These are phyloP conservation scores for Podarcis siculus DNA, from an alignment of 2,797 vertebrate species.

Conservation along the genomic window DNA sequence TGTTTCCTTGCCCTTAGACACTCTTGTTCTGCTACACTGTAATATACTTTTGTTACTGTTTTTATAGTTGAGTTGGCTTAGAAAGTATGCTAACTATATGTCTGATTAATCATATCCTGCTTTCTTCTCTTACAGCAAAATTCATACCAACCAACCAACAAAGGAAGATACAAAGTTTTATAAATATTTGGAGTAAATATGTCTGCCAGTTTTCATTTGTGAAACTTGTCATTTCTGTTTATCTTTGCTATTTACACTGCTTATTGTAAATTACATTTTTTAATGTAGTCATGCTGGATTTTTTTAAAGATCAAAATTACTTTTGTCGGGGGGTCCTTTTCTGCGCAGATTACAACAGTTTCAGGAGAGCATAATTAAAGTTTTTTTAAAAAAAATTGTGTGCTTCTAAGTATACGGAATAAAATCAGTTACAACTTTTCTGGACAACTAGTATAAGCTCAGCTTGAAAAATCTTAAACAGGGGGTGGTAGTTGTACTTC, in stretches of 20 bases:
- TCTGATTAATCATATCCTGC: constrained; percentile 30
- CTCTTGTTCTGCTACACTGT: background rate
- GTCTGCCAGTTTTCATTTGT: constrained; percentile 70
- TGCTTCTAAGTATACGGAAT: constrained; percentile 60
- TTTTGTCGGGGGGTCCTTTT: constrained; percentile 71
- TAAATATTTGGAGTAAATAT: constrained; percentile 75
- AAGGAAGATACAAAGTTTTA: constrained; percentile 98
- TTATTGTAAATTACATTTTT: constrained; percentile 79
- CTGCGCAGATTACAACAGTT: constrained; percentile 64
- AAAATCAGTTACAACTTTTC: constrained; percentile 67
- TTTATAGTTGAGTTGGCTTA: background rate
- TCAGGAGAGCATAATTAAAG: constrained; percentile 60
- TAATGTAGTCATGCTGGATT: constrained; percentile 73
- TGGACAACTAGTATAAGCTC: constrained; percentile 52
- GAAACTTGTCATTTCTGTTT: constrained; percentile 70
- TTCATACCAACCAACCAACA: constrained; percentile 99
- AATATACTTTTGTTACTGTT: background rate
- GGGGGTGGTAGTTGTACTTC: constrained; percentile 60
- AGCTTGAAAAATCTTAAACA: constrained; percentile 58
- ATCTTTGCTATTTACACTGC: constrained; percentile 77
- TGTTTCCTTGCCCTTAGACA: background rate
- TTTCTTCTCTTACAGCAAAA: constrained; percentile 90
- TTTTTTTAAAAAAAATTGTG: constrained; percentile 67
- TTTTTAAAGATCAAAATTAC: constrained; percentile 74
- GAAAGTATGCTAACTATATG: constrained; percentile 28